Evolutionary conservation across 1,140 invertebrate species (phyloP).

Genomic region (Drosophila gunungcola): DNA sequence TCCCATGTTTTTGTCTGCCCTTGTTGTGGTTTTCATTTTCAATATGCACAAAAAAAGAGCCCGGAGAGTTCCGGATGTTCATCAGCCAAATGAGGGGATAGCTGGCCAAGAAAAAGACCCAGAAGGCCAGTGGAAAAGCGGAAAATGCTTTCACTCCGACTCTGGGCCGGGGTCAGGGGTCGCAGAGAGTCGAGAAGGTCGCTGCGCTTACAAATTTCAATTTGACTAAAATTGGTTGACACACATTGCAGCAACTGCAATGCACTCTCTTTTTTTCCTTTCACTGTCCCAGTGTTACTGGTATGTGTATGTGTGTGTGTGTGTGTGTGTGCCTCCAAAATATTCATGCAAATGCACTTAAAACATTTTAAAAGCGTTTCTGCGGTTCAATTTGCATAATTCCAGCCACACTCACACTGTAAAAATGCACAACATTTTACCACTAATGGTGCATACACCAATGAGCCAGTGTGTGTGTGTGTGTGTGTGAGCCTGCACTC

Average conservation of each 20-base stretch:
- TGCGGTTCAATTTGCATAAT: conserved; percentile 83
- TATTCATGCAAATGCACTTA: conserved; percentile 83
- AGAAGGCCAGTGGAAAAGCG: conserved; percentile 18
- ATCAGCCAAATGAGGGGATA: conserved; percentile 61
- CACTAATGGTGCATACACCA: conserved; percentile 69
- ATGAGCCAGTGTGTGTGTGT: neutral
- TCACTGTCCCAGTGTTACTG: conserved; percentile 12
- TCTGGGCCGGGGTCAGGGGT: conserved; percentile 30
- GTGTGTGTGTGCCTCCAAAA: conserved; percentile 56
- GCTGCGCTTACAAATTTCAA: conserved; percentile 72
- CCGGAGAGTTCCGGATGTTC: conserved; percentile 46
- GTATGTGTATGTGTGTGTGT: conserved; percentile 9
- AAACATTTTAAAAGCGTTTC: conserved; percentile 83
- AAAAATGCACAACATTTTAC: conserved; percentile 83
- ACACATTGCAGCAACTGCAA: conserved; percentile 71
- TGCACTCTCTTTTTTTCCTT: conserved; percentile 12
- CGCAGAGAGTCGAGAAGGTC: conserved; percentile 49
- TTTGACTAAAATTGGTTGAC: conserved; percentile 80
- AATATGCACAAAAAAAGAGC: conserved; percentile 47
- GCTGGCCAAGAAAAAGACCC: conserved; percentile 17
- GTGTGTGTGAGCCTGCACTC: conserved; percentile 8
- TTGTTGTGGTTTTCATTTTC: conserved; percentile 57
- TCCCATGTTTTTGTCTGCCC: conserved; percentile 29
- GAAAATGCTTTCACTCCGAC: conserved; percentile 35
- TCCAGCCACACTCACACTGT: conserved; percentile 72